Conservation (phyloP, 2,797 vertebrate genomes). For the Clarias laeviceps region DNA sequence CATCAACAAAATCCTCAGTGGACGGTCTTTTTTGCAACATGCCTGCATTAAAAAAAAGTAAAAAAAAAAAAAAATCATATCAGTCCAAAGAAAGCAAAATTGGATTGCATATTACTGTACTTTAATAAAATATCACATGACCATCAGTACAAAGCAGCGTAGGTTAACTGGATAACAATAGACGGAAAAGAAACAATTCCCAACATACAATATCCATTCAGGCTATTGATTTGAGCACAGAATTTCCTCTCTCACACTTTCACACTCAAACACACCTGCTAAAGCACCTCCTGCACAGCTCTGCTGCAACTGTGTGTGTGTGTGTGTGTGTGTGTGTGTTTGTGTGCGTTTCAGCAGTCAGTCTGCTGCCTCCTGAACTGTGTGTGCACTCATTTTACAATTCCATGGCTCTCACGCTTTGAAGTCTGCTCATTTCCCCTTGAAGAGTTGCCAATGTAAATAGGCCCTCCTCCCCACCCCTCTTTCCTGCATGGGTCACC, state of each 20-base stretch:
- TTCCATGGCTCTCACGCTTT: constrained; percentile 76
- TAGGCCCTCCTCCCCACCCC: constrained; percentile 67
- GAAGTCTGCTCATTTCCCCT: constrained; percentile 83
- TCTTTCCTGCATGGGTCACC: constrained; percentile 70
- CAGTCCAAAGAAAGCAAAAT: not conserved
- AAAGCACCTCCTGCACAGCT: constrained; percentile 10
- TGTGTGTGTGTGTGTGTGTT: constrained; percentile 65
- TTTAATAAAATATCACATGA: not conserved
- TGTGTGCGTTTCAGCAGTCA: constrained; percentile 66
- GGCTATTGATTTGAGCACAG: not conserved
- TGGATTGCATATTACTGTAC: not conserved
- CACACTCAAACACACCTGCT: constrained; percentile 15
- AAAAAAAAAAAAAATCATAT: constrained; percentile 11
- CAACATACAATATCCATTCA: not conserved
- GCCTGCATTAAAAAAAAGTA: constrained; percentile 72
- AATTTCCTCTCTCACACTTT: constrained; percentile 8
- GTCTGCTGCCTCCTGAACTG: constrained; percentile 68
- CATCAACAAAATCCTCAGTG: constrained; percentile 89
- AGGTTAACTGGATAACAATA: constrained; percentile 1
- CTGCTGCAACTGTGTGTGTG: constrained; percentile 59
- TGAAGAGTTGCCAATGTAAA: constrained; percentile 83
- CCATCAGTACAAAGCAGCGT: not conserved
- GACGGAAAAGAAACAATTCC: constrained; percentile 2
- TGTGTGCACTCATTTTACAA: constrained; percentile 68
- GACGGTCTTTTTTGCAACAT: constrained; percentile 92